Conservation (phyloP, 30 jellyfish, hydroid and myxozoan genomes). For the Aurelia coerulea region DNA sequence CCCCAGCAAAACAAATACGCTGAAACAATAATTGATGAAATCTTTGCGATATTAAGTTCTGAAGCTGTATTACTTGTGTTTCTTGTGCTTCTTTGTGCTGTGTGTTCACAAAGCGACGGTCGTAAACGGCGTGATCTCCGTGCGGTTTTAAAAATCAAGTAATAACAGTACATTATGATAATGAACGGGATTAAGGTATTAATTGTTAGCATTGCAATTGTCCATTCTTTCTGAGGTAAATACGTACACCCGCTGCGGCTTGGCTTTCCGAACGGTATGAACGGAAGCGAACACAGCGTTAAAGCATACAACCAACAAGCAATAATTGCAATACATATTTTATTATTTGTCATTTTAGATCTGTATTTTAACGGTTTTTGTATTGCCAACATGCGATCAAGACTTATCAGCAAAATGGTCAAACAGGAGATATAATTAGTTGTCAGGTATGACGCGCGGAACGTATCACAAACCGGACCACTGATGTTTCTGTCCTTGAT, state of each 20-base stretch:
- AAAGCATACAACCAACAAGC: constrained; percentile 72
- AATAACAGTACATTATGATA: constrained; percentile 50
- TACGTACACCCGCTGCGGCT: constrained; percentile 50
- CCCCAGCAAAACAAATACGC: constrained; percentile 89
- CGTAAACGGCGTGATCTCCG: constrained; percentile 42
- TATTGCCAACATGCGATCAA: constrained; percentile 87
- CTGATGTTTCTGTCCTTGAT: neutral
- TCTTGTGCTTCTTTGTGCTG: neutral
- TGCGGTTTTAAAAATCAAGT: constrained; percentile 57
- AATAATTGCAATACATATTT: constrained; percentile 40
- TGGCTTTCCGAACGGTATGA: constrained; percentile 33
- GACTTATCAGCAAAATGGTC: constrained; percentile 55
- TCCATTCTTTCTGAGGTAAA: constrained; percentile 75
- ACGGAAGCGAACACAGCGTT: constrained; percentile 78
- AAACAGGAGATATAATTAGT: constrained; percentile 82
- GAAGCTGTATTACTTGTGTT: neutral
- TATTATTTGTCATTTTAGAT: constrained; percentile 57
- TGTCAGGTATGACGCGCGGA: constrained; percentile 85
- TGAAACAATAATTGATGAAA: constrained; percentile 50
- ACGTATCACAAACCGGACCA: constrained; percentile 62
- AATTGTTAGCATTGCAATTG: constrained; percentile 66
- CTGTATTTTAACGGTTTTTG: constrained; percentile 62
- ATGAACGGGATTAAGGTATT: constrained; percentile 87
- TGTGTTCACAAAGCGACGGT: neutral
- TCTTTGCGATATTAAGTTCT: constrained; percentile 57